Evolutionary conservation across 1,140 invertebrate genomes (phyloP), one percentile per base, ranked within the genome.

Genomic region (Akabosia matsudoensis): DNA sequence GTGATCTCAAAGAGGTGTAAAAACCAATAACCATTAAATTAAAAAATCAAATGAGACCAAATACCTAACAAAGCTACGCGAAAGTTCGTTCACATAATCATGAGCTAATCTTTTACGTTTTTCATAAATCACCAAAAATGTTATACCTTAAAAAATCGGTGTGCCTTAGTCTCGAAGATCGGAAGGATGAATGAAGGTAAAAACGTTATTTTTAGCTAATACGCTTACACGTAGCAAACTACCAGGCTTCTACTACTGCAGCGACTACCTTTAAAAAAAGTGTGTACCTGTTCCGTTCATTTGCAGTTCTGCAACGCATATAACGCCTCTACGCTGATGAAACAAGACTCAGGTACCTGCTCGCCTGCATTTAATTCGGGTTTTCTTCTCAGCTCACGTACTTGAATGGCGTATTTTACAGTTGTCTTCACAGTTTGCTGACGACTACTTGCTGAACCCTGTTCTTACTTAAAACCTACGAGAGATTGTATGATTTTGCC

Each of bases 371-470:
- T 24, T 16, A 61, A 24, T 61, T 14, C 54, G 14, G 24, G 54
- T 14, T 14, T 61, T 16, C 54, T 24, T 13, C 45, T n/a, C n/a
- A 51, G 14, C 14, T 10, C 14, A 61, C 24, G 54, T n/a, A 16
- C 24, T 14, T 22, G 54, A 24, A 61, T 14, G 54, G 54, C 24
- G n/a, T 51, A 61, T n/a, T 61, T 61, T 61, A 61, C 54, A 61
- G 54, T 61, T 61, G 54, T 61, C 54, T 61, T 61, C 54, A 61
- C 54, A 61, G 54, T 61, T 61, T 61, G n/a, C 54, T 61, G 54
- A 61, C 24, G 54, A 61, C 54, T 61, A n/a, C n/a, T n/a, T 7
- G 18, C 37, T 45, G 7, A 45, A 45, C 37, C 37, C 37, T 45
- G 7, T 45, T 45, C 18, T 18, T n/a, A n/a, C n/a, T n/a, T n/a